phyloP scores from a whole-genome alignment of 2,797 vertebrate species.

The Danio jaintianensis region DNA sequence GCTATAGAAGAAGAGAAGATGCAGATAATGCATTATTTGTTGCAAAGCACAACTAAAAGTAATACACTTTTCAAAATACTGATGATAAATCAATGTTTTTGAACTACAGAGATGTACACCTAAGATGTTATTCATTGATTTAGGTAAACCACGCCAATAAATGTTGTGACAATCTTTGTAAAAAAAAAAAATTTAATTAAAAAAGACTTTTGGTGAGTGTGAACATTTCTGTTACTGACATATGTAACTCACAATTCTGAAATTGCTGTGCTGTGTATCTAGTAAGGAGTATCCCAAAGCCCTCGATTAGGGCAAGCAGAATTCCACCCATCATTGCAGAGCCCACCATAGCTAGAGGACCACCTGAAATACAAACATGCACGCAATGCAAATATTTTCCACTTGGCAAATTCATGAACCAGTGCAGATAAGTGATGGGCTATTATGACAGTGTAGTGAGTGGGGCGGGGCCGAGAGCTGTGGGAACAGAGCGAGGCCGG shows the following conservation, averaged over 20 bases:
- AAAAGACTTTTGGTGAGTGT: too few relatives aligned
- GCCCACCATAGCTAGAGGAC: constrained; percentile 90
- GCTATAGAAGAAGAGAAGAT: constrained; percentile 68
- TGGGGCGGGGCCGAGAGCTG: too few relatives aligned
- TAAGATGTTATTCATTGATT: too few relatives aligned
- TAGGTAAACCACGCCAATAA: too few relatives aligned
- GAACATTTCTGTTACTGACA: not conserved
- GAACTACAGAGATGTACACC: too few relatives aligned
- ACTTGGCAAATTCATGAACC: not conserved
- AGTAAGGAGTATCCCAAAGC: constrained; percentile 91
- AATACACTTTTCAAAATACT: not conserved
- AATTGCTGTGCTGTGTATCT: constrained; percentile 91
- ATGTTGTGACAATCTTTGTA: too few relatives aligned
- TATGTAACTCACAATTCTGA: constrained; percentile 84
- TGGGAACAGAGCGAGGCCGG: too few relatives aligned
- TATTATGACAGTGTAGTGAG: too few relatives aligned
- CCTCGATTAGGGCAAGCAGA: constrained; percentile 89
- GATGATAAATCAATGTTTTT: not conserved
- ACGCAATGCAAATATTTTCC: not conserved
- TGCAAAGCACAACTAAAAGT: not conserved
- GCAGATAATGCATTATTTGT: not conserved
- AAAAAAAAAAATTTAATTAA: too few relatives aligned
- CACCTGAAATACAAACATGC: constrained; percentile 75
- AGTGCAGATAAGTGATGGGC: not conserved
- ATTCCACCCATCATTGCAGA: constrained; percentile 91